A percentile compares a stretch with the other conserved stretches of the same genome.
Evolutionary conservation across 2,888 invertebrate genomes (phyloP).

Genomic region (Idaea dimidiata): DNA sequence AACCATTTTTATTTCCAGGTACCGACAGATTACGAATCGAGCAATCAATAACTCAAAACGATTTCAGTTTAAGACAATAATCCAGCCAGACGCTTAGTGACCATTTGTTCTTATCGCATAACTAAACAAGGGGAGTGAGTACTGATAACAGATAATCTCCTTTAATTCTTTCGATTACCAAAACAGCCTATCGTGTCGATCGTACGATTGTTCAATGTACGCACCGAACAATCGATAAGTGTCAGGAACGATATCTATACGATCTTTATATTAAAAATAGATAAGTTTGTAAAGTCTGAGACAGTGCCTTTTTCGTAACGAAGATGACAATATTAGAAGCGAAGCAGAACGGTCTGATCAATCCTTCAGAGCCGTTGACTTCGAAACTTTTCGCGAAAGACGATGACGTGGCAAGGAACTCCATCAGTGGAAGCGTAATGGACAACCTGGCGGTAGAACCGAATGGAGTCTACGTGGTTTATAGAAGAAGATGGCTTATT

Average conservation of each 20-base stretch:
- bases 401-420: constrained; percentile 33
- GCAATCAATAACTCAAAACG: not conserved
- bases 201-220: not conserved
- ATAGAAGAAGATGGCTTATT: constrained; percentile 89
- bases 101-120: not conserved
- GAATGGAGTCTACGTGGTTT: constrained; percentile 76
- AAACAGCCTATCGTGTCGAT: not conserved
- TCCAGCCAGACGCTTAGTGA: constrained; percentile 1
- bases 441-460: constrained; percentile 40
- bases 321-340: not conserved
- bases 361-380: constrained; percentile 33
- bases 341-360: constrained; percentile 25
- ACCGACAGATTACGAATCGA: not conserved
- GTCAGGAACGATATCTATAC: not conserved
- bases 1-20: not conserved
- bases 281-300: not conserved
- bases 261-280: not conserved
- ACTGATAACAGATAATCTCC: not conserved
- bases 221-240: not conserved
- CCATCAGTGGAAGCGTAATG: constrained; percentile 53
- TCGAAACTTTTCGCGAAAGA: constrained; percentile 33
- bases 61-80: not conserved
- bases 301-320: not conserved
- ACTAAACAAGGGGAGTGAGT: not conserved
- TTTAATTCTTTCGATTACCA: not conserved